Evolutionary conservation across 1,140 invertebrate species (phyloP).

Genomic region (Drosophila athabasca): DNA sequence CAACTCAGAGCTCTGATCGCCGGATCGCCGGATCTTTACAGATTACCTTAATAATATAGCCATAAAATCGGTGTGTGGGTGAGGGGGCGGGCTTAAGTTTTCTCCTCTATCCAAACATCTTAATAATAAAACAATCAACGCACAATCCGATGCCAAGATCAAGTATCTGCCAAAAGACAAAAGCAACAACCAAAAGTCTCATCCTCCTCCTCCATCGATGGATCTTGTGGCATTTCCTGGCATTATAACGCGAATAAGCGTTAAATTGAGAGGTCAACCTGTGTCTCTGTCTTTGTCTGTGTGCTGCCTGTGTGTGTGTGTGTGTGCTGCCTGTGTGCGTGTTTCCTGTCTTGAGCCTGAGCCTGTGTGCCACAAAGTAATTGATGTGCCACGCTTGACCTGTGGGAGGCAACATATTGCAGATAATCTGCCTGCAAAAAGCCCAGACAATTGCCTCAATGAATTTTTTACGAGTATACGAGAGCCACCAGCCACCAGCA

Average conservation of each 20-base stretch:
- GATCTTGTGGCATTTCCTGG: conserved; percentile 71
- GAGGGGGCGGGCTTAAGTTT: conserved; percentile 9
- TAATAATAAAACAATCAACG: conserved; percentile 82
- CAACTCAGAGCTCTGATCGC: conserved; percentile 8
- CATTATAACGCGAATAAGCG: conserved; percentile 63
- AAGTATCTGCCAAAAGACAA: conserved; percentile 77
- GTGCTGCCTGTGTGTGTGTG: conserved; percentile 21
- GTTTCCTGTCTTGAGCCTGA: conserved; percentile 59
- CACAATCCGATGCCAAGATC: conserved; percentile 75
- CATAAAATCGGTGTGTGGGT: conserved; percentile 35
- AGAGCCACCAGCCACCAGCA: conserved; percentile 38
- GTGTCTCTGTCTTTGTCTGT: conserved; percentile 23
- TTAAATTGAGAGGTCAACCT: conserved; percentile 77
- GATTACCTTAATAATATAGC: conserved; percentile 77
- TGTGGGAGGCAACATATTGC: conserved; percentile 83
- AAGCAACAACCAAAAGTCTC: conserved; percentile 23
- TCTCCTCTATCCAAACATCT: conserved; percentile 68
- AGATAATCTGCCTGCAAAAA: conserved; percentile 75
- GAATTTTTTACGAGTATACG: conserved; percentile 68
- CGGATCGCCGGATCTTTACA: conserved; percentile 54
- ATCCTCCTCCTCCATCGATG: conserved; percentile 20
- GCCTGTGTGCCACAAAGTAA: conserved; percentile 82
- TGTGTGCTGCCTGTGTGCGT: conserved; percentile 27
- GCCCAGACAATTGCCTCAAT: conserved; percentile 82
- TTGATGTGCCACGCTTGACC: conserved; percentile 83